Conservation (phyloP, 2,113 vertebrate species). For the Nyctibius bracteatus region DNA sequence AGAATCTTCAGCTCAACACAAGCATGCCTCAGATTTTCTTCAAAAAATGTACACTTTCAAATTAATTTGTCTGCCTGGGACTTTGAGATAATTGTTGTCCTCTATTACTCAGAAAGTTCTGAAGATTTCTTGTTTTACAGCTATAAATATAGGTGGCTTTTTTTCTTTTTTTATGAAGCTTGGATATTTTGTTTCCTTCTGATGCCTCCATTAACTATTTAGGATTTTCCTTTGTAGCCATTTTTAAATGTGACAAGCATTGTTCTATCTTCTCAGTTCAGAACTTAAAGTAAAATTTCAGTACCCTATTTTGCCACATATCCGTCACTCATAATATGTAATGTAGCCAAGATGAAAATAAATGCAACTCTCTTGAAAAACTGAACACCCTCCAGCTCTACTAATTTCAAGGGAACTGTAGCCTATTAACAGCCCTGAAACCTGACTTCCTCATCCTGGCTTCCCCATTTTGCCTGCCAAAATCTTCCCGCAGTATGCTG, state of each 20-base stretch:
- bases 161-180: background rate
- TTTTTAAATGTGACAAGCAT: conserved; percentile 33
- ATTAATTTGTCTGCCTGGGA: background rate
- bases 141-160: background rate
- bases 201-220: background rate
- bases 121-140: background rate
- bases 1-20: background rate
- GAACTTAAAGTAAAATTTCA: conserved; percentile 20
- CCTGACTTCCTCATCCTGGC: background rate
- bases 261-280: conserved; percentile 1
- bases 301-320: background rate
- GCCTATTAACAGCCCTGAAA: background rate
- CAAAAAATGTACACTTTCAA: background rate
- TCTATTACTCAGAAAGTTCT: conserved; percentile 18
- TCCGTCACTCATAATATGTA: background rate
- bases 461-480: background rate
- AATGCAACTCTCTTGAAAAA: background rate
- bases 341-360: background rate
- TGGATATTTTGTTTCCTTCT: conserved; percentile 19
- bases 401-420: background rate
- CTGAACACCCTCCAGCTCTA: background rate
- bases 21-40: background rate
- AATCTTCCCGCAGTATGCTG: background rate
- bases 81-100: conserved; percentile 36
- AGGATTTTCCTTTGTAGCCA: conserved; percentile 23